Base-by-base conservation (phyloP, 2,797 vertebrate genomes). In the Vespertilio murinus region DNA sequence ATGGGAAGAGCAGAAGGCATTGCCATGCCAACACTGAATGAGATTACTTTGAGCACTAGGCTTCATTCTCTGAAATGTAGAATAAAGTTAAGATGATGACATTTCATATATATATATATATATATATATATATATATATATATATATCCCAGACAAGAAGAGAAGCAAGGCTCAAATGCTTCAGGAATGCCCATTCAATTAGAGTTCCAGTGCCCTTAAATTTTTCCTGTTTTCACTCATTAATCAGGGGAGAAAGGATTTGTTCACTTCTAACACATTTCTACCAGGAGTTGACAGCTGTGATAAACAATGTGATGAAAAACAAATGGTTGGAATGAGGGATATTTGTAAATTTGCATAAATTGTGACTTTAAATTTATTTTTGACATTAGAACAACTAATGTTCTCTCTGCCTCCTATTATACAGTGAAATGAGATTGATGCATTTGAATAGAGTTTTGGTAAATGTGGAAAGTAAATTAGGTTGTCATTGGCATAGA, bases 351-450 rank as follows among this genome's bases (percentile, higher is more conserved):
- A 87, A 80, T 74, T 52, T 87, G 1, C 38, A 16, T 75, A 85
- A 33, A 74, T 61, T 78, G 14, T 78, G 9, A 87, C 14, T 90
- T 81, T 85, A 85, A 70, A 67, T 47, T 69, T 81, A 81, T 79
- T n/a, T 80, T 56, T 93, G 54, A 90, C 49, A 90, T 90, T 94
- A 65, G 82, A 86, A 47, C 25, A 64, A 73, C 13, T 8, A 10
- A 17, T 49, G 23, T 64, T 92, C 1, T 83, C 20, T 28, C 85
- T 90, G 22, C 88, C 22, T 90, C 25, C 9, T 86, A 69, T 47
- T 38, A 33, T 86, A 25, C 61, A 11, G 12, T 64, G 35, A 94
- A 73, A 40, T 81, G n/a, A 80, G 18, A 18, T 84, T 40, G 17
- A 65, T 78, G 83, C 14, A 74, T 82, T 88, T 87, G 9, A 91